Conservation (phyloP, 2,888 invertebrate genomes). For the Geophilus truncorum region DNA sequence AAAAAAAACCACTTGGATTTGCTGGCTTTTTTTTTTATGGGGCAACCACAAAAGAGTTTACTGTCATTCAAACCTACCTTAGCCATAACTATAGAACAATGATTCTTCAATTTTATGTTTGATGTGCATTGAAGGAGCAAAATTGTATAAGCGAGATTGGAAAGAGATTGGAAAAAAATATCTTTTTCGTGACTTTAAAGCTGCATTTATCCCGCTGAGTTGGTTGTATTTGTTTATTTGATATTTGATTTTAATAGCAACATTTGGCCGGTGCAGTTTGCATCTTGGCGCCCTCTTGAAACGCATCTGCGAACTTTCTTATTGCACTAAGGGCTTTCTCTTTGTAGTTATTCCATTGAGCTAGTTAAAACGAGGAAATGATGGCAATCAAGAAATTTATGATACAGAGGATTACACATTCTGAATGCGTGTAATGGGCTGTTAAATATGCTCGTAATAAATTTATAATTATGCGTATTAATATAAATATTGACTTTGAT, state of each 20-base stretch:
- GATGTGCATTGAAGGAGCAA: not conserved
- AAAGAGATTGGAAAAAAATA: not conserved
- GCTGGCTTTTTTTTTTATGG: constrained; percentile 8
- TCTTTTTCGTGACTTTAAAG: not conserved
- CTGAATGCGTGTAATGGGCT: constrained; percentile 19
- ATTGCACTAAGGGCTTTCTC: not conserved
- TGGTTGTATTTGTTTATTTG: not conserved
- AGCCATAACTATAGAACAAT: not conserved
- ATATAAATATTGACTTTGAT: constrained; percentile 21
- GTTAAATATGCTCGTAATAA: constrained; percentile 17
- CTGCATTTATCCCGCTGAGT: not conserved
- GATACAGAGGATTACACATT: constrained; percentile 2
- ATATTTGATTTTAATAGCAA: not conserved
- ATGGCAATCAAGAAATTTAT: constrained; percentile 27
- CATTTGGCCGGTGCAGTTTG: not conserved
- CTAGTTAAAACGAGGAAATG: constrained; percentile 22
- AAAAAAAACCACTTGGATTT: constrained; percentile 12
- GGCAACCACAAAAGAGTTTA: not conserved
- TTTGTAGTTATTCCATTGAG: not conserved
- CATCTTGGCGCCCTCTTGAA: constrained; percentile 19
- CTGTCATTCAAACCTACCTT: not conserved
- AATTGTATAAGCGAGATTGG: not conserved
- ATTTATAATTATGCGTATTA: constrained; percentile 24
- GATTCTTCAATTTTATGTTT: constrained; percentile 6
- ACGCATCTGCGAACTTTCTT: not conserved